Base-by-base conservation (phyloP, 2,113 vertebrate genomes). In the Larimichthys crocea region DNA sequence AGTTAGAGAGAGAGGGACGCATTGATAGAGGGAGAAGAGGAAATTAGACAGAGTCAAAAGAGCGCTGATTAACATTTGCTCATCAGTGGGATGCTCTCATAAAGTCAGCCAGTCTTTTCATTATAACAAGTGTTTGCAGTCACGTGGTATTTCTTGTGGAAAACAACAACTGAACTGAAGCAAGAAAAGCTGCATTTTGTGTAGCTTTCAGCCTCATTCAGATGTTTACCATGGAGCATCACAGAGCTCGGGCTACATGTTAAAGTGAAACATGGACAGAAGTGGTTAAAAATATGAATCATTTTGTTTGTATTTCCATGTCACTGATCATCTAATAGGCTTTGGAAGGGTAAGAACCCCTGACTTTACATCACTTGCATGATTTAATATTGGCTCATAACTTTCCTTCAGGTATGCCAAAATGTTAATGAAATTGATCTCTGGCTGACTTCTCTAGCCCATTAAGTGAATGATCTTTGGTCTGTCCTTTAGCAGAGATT, bases 341-440 rank as follows among this genome's bases (percentile, higher is more conserved):
- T 68, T 67, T 31, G 31, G 74, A 84, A 62, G 64, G 35, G 48
- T 52, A 63, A 55, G 53, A 82, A 79, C 61, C 22, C 2, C 31
- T 80, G n/a, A 73, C 77, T 76, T 80, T 53, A 74, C 56, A 48
- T 78, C 19, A 65, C 22, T 76, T 73, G 56, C 75, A 57, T 83
- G n/a, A 89, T 87, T 89, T 88, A 77, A 82, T 83, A 40, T 48
- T 57, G 56, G 52, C 56, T 66, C 53, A 63, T 71, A 87, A 81
- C 61, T 62, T 76, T 74, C 31, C 67, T 53, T 44, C 53, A 76
- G 59, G 79, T 72, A 53, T 77, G 71, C 73, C 79, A 87, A 85
- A 86, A 85, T 80, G 82, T 83, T 90, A 90, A 91, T 90, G 69
- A 91, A 87, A 89, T 86, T 72, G 62, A 90, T 88, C 76, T 68